A percentile compares a stretch with the other conserved stretches of the same genome.
phyloP scores from a whole-genome alignment of 1,140 invertebrate genomes.

The Whitmania pigra region DNA sequence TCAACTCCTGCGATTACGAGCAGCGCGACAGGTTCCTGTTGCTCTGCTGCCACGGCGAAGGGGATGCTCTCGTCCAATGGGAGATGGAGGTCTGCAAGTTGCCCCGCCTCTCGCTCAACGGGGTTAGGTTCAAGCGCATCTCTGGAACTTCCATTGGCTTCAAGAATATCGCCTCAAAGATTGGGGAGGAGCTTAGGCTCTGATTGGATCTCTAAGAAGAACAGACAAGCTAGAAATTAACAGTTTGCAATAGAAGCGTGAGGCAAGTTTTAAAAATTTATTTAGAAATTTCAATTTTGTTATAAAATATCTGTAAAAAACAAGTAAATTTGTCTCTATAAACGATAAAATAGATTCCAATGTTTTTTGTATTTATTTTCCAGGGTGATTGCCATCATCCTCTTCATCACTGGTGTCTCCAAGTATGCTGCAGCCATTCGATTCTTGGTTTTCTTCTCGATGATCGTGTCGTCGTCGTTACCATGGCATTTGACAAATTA shows the following conservation, averaged over 20 bases:
- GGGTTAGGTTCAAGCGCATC: constrained; percentile 97
- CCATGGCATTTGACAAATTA: too few relatives aligned
- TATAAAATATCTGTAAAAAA: too few relatives aligned
- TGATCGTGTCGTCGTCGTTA: too few relatives aligned
- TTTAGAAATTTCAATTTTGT: constrained; percentile 7
- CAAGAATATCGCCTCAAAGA: constrained; percentile 99
- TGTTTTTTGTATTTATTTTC: too few relatives aligned
- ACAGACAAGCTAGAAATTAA: not conserved
- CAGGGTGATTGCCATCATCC: too few relatives aligned
- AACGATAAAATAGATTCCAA: not conserved
- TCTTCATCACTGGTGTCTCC: too few relatives aligned
- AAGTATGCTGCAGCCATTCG: too few relatives aligned
- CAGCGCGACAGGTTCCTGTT: constrained; percentile 92
- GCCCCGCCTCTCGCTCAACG: constrained; percentile 90
- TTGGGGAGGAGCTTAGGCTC: constrained; percentile 98
- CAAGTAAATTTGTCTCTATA: too few relatives aligned
- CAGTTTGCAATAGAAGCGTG: constrained; percentile 5
- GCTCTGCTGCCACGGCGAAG: constrained; percentile 94
- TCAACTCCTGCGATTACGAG: constrained; percentile 99
- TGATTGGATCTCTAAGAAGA: constrained; percentile 40
- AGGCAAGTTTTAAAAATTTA: not conserved
- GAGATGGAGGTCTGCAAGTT: constrained; percentile 99
- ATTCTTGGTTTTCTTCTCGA: too few relatives aligned
- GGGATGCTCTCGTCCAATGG: constrained; percentile 98
- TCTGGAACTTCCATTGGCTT: constrained; percentile 99